Evolutionary conservation across 2,113 vertebrate species (phyloP), one percentile per base, ranked within the genome.

Genomic region (Podarcis cretensis): DNA sequence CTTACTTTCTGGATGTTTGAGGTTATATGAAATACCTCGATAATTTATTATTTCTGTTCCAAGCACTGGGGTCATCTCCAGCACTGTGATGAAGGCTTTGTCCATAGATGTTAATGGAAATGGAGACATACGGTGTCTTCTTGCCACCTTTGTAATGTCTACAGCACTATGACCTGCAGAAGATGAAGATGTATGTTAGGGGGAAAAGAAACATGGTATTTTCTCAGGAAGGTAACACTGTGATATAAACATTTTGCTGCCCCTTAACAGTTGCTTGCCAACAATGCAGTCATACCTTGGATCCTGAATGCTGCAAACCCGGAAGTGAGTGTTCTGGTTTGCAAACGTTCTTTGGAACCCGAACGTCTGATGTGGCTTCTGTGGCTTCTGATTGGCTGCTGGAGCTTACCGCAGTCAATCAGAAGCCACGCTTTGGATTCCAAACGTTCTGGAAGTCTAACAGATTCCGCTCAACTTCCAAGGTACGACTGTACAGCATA

Each of bases 31-130:
- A 87, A 89, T 97, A 99, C 99, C 99, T 98, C 98, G 97, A 96
- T 99, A 99, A 96, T 99, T 99, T 95, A 99, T 99, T 96, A 99
- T 99, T 97, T 99, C 99, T 93, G 98, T 99, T 96, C 98, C 98
- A 95, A 99, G 98, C 96, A 99, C 98, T 75, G 98, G 98, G 43
- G 99, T 99, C 99, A 99, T 99, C 97, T 99, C 99, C 95, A 99
- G 97, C 95, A 99, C 99, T 96, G 99, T 99, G 97, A 99, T 99
- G 97, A 99, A 99, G 97, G 99, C 99, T 97, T 99, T 99, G 97
- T 99, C 99, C 99, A 99, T 99, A 90, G 99, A 99, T 87, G 99
- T 99, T 95, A 99, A 96, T 80, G 99, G 99, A 96, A 99, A 99
- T 27, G 99, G 98, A 94, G 99, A 99, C 98, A 99, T 99, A 93